Percentiles rank a stretch among this genome's conserved stretches.
Conservation (phyloP, 2,888 invertebrate genomes). For the Chloroclysta siterata region DNA sequence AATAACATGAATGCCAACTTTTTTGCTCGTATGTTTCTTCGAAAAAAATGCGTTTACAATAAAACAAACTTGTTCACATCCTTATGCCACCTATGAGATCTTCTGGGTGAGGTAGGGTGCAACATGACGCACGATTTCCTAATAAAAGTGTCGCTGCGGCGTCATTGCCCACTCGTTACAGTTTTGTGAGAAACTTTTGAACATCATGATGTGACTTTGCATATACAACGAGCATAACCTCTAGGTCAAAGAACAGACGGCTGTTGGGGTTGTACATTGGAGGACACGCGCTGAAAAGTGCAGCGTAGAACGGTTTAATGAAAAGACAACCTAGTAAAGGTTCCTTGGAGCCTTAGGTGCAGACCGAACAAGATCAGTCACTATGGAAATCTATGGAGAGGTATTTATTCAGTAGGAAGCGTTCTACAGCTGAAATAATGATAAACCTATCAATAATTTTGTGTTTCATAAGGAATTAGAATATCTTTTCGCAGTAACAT, state of each 20-base stretch:
- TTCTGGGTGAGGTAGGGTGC: slow-evolving; percentile 51
- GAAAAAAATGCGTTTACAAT: no score
- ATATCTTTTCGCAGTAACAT: no score
- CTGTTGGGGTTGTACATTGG: not conserved
- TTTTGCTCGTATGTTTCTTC: no score
- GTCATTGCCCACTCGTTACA: slow-evolving; percentile 35
- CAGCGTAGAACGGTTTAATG: not conserved
- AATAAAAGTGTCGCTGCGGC: slow-evolving; percentile 67
- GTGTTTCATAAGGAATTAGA: not conserved
- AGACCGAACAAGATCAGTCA: no score
- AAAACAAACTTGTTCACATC: slow-evolving; percentile 11
- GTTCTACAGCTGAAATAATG: not conserved
- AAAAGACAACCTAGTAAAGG: not conserved
- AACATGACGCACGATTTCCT: slow-evolving; percentile 68
- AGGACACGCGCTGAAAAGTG: not conserved
- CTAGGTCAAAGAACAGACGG: not conserved
- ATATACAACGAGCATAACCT: slow-evolving; percentile 16
- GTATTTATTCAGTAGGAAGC: no score
- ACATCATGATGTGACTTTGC: slow-evolving; percentile 14
- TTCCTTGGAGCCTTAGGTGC: no score
- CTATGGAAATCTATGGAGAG: no score
- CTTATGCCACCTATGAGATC: slow-evolving; percentile 11
- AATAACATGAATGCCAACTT: no score
- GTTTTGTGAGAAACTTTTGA: slow-evolving; percentile 33
- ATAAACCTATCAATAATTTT: not conserved